Percentiles rank a stretch among this genome's conserved stretches.
These are phyloP conservation scores for Caradrina clavipalpis DNA, from an alignment of 2,888 invertebrate genomes.

Conservation along the genomic window DNA sequence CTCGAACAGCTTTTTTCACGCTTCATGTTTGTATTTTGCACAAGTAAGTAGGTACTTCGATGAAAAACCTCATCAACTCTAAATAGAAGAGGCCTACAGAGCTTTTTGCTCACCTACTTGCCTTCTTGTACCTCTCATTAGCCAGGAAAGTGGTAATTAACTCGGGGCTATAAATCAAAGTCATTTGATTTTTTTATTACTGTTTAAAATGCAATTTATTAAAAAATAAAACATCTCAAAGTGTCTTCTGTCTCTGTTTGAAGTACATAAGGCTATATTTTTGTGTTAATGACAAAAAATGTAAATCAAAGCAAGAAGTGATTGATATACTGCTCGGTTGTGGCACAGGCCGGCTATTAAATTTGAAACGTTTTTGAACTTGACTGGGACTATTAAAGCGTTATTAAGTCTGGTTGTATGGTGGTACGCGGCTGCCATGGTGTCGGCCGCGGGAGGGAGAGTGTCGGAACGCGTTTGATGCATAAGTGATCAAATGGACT, in stretches of 20 bases:
- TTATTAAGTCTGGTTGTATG: slow-evolving; percentile 76
- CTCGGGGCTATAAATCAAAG: slow-evolving; percentile 28
- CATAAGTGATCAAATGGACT: slow-evolving; percentile 87
- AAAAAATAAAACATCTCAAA: slow-evolving; percentile 33
- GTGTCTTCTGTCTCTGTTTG: slow-evolving; percentile 17
- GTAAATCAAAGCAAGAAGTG: slow-evolving; percentile 65
- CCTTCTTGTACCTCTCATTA: slow-evolving; percentile 30
- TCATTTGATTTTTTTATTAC: slow-evolving; percentile 1
- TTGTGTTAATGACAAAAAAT: slow-evolving; percentile 59
- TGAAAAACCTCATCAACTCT: slow-evolving; percentile 48
- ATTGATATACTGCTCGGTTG: slow-evolving; percentile 71
- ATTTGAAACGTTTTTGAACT: slow-evolving; percentile 78
- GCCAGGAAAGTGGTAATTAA: slow-evolving; percentile 28
- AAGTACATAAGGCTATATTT: slow-evolving; percentile 29
- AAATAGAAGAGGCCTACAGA: slow-evolving; percentile 27
- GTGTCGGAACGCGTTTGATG: slow-evolving; percentile 86
- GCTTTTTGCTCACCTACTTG: slow-evolving; percentile 45
- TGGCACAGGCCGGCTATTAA: slow-evolving; percentile 70
- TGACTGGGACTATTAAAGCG: slow-evolving; percentile 77
- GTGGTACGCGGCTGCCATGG: slow-evolving; percentile 69
- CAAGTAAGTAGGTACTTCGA: slow-evolving; percentile 19
- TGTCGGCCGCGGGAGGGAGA: slow-evolving; percentile 67
- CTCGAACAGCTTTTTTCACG: slow-evolving; percentile 40
- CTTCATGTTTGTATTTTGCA: slow-evolving; percentile 19
- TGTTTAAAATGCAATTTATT: slow-evolving; percentile 19